Conservation (phyloP, 2,797 vertebrate genomes). For the Sebastes trivittatus region DNA sequence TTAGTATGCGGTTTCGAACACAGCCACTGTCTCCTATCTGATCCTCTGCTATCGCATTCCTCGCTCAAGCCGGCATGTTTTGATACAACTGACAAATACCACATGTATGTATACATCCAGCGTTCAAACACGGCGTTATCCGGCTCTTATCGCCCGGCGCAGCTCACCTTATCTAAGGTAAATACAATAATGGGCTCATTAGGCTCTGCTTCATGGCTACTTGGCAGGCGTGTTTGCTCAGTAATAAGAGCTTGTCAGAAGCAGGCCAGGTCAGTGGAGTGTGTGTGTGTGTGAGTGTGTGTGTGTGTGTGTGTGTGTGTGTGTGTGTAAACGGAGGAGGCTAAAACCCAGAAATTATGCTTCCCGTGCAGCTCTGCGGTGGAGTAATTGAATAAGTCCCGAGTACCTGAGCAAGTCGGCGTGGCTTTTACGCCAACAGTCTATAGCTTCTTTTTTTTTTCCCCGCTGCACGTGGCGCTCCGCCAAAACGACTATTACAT, state of each 20-base stretch:
- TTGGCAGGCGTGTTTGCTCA: conserved; percentile 85
- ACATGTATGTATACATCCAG: conserved; percentile 32
- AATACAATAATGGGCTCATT: conserved; percentile 92
- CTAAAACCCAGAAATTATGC: conserved; percentile 74
- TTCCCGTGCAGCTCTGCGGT: conserved; percentile 61
- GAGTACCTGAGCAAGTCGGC: conserved; percentile 75
- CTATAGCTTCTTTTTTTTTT: neutral
- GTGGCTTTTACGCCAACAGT: conserved; percentile 62
- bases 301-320: conserved; percentile 29
- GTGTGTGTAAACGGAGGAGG: conserved; percentile 41
- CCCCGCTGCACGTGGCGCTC: conserved; percentile 81
- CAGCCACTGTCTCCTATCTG: neutral
- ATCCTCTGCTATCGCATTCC: conserved; percentile 6
- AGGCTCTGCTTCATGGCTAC: conserved; percentile 85
- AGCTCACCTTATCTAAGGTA: conserved; percentile 96
- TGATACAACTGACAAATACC: conserved; percentile 32
- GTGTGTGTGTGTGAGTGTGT: conserved; percentile 28
- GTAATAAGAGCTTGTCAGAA: conserved; percentile 81
- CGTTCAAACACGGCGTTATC: conserved; percentile 71
- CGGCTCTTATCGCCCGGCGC: conserved; percentile 81
- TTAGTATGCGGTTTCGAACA: accelerated
- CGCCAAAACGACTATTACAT: conserved; percentile 90
- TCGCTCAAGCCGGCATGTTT: conserved; percentile 11
- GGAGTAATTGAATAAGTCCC: conserved; percentile 80
- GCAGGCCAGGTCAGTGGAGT: conserved; percentile 61